phyloP scores from a whole-genome alignment of 2,888 invertebrate species.

The Cybosia mesomella region DNA sequence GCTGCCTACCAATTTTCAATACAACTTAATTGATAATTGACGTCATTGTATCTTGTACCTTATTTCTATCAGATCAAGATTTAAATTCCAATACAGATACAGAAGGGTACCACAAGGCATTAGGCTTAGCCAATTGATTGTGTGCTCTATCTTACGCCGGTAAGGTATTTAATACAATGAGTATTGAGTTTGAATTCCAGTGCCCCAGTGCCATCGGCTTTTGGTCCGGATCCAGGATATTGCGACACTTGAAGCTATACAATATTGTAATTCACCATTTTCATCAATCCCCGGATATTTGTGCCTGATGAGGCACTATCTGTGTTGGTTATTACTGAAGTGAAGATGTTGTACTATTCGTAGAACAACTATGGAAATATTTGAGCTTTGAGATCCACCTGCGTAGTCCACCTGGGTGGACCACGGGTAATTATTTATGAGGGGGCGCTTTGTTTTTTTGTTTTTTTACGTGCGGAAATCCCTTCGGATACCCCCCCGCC shows the following conservation, averaged over 20 bases:
- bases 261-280: slow-evolving; percentile 48
- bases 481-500: no score
- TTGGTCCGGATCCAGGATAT: slow-evolving; percentile 56
- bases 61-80: neutral
- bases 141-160: neutral
- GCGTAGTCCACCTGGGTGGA: no score
- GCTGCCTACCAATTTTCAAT: slow-evolving; percentile 38
- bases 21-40: slow-evolving; percentile 36
- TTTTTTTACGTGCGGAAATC: no score
- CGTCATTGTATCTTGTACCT: neutral
- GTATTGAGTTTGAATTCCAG: slow-evolving; percentile 25
- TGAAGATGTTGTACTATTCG: neutral
- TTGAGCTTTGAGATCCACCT: no score
- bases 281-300: slow-evolving; percentile 58
- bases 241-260: slow-evolving; percentile 44
- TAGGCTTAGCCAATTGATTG: neutral
- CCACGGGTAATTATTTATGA: no score
- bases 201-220: slow-evolving; percentile 43
- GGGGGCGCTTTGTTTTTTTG: no score
- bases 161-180: slow-evolving; percentile 27
- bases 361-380: neutral
- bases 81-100: neutral
- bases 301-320: slow-evolving; percentile 39
- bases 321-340: slow-evolving; percentile 9
- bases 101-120: slow-evolving; percentile 4